Percentiles rank a stretch among this genome's conserved stretches.
These are phyloP conservation scores for Melanogrammus aeglefinus DNA, from an alignment of 2,797 vertebrate species.

Conservation along the genomic window DNA sequence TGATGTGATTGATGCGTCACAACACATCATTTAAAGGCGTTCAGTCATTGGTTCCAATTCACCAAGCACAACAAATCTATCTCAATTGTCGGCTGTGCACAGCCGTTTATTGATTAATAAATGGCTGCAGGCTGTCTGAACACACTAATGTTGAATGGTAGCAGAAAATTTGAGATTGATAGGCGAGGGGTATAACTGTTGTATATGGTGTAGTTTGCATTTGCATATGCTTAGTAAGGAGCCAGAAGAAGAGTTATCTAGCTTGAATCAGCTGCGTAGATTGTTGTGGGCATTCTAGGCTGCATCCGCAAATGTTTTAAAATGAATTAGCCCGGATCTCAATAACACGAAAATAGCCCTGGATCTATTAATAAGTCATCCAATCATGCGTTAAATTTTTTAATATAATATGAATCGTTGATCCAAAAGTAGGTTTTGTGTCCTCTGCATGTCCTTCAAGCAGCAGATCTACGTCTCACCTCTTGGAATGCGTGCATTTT, in stretches of 20 bases:
- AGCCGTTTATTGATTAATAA: conserved; percentile 46
- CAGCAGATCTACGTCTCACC: too few relatives aligned
- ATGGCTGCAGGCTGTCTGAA: conserved; percentile 37
- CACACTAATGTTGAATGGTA: conserved; percentile 41
- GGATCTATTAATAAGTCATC: too few relatives aligned
- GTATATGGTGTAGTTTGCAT: background rate
- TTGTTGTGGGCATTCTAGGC: too few relatives aligned
- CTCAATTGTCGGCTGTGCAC: conserved; percentile 36
- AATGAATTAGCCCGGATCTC: too few relatives aligned
- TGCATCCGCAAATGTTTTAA: too few relatives aligned
- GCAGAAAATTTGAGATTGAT: conserved; percentile 43
- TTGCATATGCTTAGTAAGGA: background rate
- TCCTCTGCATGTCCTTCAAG: too few relatives aligned
- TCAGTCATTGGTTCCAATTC: conserved; percentile 35
- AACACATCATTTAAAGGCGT: background rate
- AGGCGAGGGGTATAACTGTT: conserved; percentile 6
- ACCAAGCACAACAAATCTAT: conserved; percentile 42
- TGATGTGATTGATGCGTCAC: background rate
- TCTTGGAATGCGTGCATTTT: too few relatives aligned
- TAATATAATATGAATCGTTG: background rate
- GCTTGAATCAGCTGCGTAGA: background rate
- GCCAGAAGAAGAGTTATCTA: background rate
- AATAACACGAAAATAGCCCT: too few relatives aligned
- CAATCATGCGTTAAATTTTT: background rate
- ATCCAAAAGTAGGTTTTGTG: too few relatives aligned